A percentile compares a stretch with the other conserved stretches of the same genome.
These are phyloP conservation scores for Meghimatium bilineatum DNA, from an alignment of 2,888 invertebrate species.

Conservation along the genomic window DNA sequence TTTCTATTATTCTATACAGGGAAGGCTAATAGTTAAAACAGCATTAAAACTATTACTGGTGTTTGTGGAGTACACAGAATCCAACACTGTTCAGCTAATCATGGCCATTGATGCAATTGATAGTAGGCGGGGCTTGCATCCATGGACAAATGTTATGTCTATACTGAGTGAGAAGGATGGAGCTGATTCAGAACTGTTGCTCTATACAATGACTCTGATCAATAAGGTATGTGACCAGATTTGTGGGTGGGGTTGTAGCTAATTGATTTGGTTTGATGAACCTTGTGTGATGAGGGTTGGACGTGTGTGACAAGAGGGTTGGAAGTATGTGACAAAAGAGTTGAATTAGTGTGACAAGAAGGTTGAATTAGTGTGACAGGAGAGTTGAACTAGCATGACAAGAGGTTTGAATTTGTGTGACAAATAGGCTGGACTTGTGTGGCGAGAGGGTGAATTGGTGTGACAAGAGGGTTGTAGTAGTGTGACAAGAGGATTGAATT, in stretches of 20 bases:
- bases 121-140: slow-evolving; percentile 77
- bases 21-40: slow-evolving; percentile 97
- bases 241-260: not conserved
- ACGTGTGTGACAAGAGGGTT: too few relatives aligned
- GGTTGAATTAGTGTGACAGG: too few relatives aligned
- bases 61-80: slow-evolving; percentile 98
- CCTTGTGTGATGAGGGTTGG: too few relatives aligned
- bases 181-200: slow-evolving; percentile 94
- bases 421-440: too few relatives aligned
- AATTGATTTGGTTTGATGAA: too few relatives aligned
- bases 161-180: slow-evolving; percentile 92
- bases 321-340: too few relatives aligned
- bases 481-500: too few relatives aligned
- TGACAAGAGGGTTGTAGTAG: too few relatives aligned
- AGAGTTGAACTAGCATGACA: too few relatives aligned
- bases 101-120: slow-evolving; percentile 89
- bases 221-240: slow-evolving; percentile 82
- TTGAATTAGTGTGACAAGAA: too few relatives aligned
- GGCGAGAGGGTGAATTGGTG: too few relatives aligned
- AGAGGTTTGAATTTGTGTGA: too few relatives aligned
- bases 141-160: slow-evolving; percentile 89
- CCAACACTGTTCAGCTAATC: slow-evolving; percentile 92
- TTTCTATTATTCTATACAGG: slow-evolving; percentile 78
- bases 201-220: slow-evolving; percentile 96
- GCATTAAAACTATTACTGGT: slow-evolving; percentile 96